Conservation (phyloP, 2,888 invertebrate species). For the Molanna angustata region DNA sequence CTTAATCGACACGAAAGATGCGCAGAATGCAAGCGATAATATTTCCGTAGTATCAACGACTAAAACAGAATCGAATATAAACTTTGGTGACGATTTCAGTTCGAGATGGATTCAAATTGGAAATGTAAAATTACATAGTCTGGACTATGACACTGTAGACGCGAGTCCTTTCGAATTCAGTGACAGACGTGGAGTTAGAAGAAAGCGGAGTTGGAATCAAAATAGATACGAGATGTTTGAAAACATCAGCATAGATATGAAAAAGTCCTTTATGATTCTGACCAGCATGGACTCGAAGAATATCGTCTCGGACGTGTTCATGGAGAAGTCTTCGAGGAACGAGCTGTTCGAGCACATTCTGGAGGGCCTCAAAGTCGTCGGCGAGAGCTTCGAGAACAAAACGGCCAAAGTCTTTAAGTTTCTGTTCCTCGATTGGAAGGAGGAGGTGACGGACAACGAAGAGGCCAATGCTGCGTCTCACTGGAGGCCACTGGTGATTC, state of each 20-base stretch:
- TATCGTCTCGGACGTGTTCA: constrained; percentile 25
- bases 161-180: no score
- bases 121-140: no score
- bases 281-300: constrained; percentile 30
- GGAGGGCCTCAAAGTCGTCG: constrained; percentile 28
- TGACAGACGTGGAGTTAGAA: not conserved
- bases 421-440: constrained; percentile 40
- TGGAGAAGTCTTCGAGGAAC: constrained; percentile 22
- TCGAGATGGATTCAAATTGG: no score
- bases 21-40: no score
- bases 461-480: constrained; percentile 36
- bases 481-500: constrained; percentile 33
- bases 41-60: no score
- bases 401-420: constrained; percentile 34
- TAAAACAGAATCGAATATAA: no score
- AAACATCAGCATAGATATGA: constrained; percentile 30
- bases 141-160: no score
- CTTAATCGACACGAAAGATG: no score
- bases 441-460: constrained; percentile 35
- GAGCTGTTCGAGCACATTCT: constrained; percentile 31
- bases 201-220: constrained; percentile 22
- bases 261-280: constrained; percentile 31
- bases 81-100: no score
- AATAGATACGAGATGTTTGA: constrained; percentile 30
- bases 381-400: constrained; percentile 22